A percentile compares a stretch with the other conserved stretches of the same genome.
These are phyloP conservation scores for Paedocypris sp. DNA, from an alignment of 2,113 vertebrate species.

Conservation along the genomic window DNA sequence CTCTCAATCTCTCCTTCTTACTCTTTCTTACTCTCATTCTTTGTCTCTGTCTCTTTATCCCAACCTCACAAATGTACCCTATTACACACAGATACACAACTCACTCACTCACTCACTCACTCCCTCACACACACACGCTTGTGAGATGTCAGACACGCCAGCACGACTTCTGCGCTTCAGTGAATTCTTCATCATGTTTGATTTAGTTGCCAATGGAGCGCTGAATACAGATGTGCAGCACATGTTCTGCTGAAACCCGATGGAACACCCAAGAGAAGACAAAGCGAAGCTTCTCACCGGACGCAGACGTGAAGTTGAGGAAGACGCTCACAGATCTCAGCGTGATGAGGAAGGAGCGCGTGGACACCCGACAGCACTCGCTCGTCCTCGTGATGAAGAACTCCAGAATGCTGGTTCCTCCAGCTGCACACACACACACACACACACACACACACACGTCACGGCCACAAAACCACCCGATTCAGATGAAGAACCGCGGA, in stretches of 20 bases:
- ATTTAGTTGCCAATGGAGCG: not conserved
- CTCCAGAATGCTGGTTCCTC: constrained; percentile 58
- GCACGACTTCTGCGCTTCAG: not conserved
- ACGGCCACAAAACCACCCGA: not conserved
- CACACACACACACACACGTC: not conserved
- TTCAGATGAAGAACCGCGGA: too few relatives aligned
- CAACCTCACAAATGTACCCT: not conserved
- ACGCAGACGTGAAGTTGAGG: constrained; percentile 56
- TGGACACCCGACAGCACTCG: constrained; percentile 61
- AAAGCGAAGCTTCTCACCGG: constrained; percentile 48
- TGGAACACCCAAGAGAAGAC: not conserved
- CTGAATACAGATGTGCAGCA: constrained; percentile 19
- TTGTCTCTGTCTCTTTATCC: too few relatives aligned
- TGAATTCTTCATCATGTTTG: not conserved
- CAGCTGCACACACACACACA: constrained; percentile 43
- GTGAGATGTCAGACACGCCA: not conserved
- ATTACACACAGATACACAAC: too few relatives aligned
- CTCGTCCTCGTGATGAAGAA: constrained; percentile 54
- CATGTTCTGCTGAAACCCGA: not conserved
- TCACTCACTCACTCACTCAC: too few relatives aligned
- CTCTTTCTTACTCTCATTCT: too few relatives aligned
- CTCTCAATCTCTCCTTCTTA: too few relatives aligned
- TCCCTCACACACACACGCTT: too few relatives aligned
- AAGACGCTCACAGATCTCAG: constrained; percentile 54
- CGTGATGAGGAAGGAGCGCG: constrained; percentile 63